phyloP scores from a whole-genome alignment of 2,888 invertebrate genomes.

The Stomorhina lunata region DNA sequence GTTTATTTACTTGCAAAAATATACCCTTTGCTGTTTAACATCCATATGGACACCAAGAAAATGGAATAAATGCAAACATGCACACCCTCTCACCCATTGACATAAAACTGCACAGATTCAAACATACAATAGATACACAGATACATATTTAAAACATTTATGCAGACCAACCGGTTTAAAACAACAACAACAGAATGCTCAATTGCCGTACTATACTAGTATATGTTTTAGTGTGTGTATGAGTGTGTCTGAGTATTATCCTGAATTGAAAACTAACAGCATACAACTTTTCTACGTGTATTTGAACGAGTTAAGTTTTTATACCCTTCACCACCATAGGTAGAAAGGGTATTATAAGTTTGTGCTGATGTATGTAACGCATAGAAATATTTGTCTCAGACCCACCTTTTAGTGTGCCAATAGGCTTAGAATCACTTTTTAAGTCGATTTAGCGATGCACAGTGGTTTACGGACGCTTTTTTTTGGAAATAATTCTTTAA shows the following conservation, averaged over 20 bases:
- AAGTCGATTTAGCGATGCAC: too few species aligned
- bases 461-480: too few species aligned
- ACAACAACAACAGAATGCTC: constrained; percentile 8
- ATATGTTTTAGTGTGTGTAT: too few species aligned
- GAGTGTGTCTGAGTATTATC: constrained; percentile 39
- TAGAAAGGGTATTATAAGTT: too few species aligned
- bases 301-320: constrained; percentile 20
- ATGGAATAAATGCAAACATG: constrained; percentile 1
- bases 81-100: neutral
- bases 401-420: too few species aligned
- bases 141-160: neutral
- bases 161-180: constrained; percentile 18
- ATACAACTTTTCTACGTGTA: constrained; percentile 34
- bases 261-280: constrained; percentile 46
- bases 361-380: too few species aligned
- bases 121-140: neutral
- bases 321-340: too few species aligned
- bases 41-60: constrained; percentile 13
- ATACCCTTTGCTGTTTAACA: constrained; percentile 22
- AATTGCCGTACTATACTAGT: constrained; percentile 46
- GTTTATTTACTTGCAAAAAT: constrained; percentile 20
- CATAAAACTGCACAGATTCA: too few species aligned
- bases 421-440: too few species aligned
- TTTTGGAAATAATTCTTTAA: too few species aligned
- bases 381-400: too few species aligned